A percentile compares a stretch with the other conserved stretches of the same genome.
Conservation (phyloP, 2,888 invertebrate species). For the Athripsodes cinereus region DNA sequence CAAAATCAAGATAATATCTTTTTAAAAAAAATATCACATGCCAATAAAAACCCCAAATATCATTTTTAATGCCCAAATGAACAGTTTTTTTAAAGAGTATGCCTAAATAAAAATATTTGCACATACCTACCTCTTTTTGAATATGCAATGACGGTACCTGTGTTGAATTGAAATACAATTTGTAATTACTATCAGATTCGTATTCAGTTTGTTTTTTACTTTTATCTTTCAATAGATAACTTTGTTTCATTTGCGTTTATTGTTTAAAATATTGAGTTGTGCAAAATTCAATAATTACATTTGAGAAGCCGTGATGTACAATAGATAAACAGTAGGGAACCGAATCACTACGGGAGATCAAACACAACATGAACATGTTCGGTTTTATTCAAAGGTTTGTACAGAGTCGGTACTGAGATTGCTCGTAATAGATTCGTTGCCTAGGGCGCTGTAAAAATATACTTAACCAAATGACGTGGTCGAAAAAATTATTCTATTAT, state of each 20-base stretch:
- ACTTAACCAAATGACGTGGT: not conserved
- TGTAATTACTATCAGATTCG: too few species aligned
- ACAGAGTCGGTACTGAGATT: not conserved
- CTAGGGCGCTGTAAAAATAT: not conserved
- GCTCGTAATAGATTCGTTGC: not conserved
- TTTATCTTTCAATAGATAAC: too few species aligned
- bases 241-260: not conserved
- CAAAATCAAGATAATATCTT: too few species aligned
- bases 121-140: too few species aligned
- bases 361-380: not conserved
- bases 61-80: too few species aligned
- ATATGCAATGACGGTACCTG: too few species aligned
- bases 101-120: too few species aligned
- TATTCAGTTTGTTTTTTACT: too few species aligned
- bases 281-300: not conserved
- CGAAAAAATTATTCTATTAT: not conserved
- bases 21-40: too few species aligned
- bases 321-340: not conserved
- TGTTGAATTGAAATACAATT: too few species aligned
- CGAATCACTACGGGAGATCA: not conserved
- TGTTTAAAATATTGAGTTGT: not conserved
- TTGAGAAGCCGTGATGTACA: not conserved
- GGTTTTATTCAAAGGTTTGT: not conserved
- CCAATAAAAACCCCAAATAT: too few species aligned
- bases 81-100: too few species aligned